These are phyloP conservation scores for Betta splendens DNA, from an alignment of 2,797 vertebrate species.

Conservation along the genomic window DNA sequence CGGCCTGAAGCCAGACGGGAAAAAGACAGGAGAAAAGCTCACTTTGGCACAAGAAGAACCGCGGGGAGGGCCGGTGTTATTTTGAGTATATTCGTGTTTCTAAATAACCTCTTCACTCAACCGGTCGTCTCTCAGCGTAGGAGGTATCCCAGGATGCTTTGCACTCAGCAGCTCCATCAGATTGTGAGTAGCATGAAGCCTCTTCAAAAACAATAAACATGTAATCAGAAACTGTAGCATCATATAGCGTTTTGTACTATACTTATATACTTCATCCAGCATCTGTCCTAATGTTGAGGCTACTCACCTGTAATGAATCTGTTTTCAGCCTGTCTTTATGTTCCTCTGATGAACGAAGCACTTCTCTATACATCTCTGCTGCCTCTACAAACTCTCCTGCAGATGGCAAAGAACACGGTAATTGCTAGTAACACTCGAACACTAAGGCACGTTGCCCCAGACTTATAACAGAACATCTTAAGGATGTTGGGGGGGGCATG, in stretches of 20 bases:
- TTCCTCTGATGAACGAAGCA: conserved; percentile 97
- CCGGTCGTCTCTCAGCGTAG: conserved; percentile 90
- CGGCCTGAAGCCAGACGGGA: conserved; percentile 79
- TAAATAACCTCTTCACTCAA: conserved; percentile 91
- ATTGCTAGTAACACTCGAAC: conserved; percentile 20
- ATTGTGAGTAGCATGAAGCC: conserved; percentile 98
- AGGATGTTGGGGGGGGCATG: conserved; percentile 24
- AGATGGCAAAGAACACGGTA: conserved; percentile 11
- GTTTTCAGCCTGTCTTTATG: conserved; percentile 97
- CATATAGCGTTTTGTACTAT: background rate
- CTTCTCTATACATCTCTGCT: conserved; percentile 93
- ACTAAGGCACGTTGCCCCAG: conserved; percentile 5
- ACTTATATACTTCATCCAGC: background rate
- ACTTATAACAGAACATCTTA: conserved; percentile 37
- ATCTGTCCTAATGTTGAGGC: background rate
- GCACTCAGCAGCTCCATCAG: conserved; percentile 91
- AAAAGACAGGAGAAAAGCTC: too few species aligned
- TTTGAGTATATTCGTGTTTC: background rate
- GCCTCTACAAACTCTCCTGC: conserved; percentile 89
- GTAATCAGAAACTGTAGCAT: too few species aligned
- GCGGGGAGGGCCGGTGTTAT: background rate
- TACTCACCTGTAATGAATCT: conserved; percentile 92
- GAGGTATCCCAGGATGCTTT: conserved; percentile 94
- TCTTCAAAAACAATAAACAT: conserved; percentile 62
- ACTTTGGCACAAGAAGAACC: background rate